These are phyloP conservation scores for Machimus rusticus DNA, from an alignment of 2,888 invertebrate genomes.

Conservation along the genomic window DNA sequence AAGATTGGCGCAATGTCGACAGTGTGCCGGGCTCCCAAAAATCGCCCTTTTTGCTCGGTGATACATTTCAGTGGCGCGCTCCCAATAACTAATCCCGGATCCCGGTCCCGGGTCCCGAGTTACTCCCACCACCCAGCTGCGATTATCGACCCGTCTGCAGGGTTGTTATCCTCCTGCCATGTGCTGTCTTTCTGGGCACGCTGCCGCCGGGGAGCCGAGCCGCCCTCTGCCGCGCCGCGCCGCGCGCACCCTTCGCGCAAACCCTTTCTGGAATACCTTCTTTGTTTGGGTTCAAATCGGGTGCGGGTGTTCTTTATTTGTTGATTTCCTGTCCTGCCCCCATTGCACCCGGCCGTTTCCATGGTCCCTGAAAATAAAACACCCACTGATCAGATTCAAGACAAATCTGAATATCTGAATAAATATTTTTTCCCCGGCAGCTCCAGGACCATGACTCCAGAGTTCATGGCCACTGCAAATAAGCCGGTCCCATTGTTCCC, in stretches of 20 bases:
- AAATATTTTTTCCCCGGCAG: not conserved
- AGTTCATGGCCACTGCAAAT: conserved; percentile 1
- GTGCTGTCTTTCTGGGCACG: not conserved
- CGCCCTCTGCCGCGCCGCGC: not conserved
- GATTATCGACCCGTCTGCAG: conserved; percentile 33
- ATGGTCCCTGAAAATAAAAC: not conserved
- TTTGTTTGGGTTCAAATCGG: conserved; percentile 31
- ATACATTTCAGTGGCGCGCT: not conserved
- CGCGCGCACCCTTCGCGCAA: not conserved
- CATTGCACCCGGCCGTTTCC: not conserved
- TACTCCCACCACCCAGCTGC: not conserved
- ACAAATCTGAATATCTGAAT: not conserved
- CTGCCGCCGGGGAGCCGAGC: not conserved
- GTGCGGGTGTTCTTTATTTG: conserved; percentile 27
- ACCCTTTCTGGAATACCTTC: not conserved
- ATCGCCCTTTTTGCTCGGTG: not conserved
- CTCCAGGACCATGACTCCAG: not conserved
- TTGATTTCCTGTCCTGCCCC: not conserved
- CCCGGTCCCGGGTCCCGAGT: not conserved
- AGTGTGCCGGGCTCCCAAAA: not conserved
- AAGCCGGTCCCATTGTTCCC: not conserved
- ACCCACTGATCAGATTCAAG: not conserved
- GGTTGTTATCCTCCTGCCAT: conserved; percentile 33
- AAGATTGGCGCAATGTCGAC: not conserved
- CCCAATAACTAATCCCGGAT: conserved; percentile 1